Evolutionary conservation across 2,888 invertebrate genomes (phyloP).

Genomic region (Boloria euphrosyne): DNA sequence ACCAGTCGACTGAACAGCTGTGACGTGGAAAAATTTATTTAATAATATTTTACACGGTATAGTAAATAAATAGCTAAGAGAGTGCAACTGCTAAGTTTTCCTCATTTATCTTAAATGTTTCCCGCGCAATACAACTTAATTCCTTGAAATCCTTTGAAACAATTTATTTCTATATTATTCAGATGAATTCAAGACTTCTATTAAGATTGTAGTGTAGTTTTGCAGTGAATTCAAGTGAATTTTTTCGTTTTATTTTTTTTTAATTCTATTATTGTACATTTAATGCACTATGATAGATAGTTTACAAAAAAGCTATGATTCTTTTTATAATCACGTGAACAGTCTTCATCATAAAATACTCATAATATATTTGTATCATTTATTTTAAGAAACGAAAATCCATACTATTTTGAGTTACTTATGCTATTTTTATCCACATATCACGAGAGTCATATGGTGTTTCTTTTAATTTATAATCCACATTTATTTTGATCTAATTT

Average conservation of each 20-base stretch:
- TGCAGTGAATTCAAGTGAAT: slow-evolving; percentile 9
- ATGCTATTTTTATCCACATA: no score
- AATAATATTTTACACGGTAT: slow-evolving; percentile 20
- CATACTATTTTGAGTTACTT: no score
- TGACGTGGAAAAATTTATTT: slow-evolving; percentile 26
- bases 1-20: slow-evolving; percentile 25
- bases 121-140: slow-evolving; percentile 28
- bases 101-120: slow-evolving; percentile 29
- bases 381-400: no score
- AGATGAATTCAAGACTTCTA: slow-evolving; percentile 26
- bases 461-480: not conserved
- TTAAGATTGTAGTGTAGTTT: slow-evolving; percentile 18
- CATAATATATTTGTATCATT: no score
- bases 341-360: no score
- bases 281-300: no score
- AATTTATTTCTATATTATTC: slow-evolving; percentile 30
- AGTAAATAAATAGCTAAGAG: slow-evolving; percentile 24
- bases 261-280: not conserved
- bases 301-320: no score
- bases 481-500: not conserved
- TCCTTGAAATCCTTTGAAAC: slow-evolving; percentile 23
- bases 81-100: slow-evolving; percentile 24
- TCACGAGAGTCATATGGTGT: no score
- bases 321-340: no score
- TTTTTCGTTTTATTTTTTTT: not conserved